Conservation (phyloP, 2,113 vertebrate species). For the Myotis brandtii region DNA sequence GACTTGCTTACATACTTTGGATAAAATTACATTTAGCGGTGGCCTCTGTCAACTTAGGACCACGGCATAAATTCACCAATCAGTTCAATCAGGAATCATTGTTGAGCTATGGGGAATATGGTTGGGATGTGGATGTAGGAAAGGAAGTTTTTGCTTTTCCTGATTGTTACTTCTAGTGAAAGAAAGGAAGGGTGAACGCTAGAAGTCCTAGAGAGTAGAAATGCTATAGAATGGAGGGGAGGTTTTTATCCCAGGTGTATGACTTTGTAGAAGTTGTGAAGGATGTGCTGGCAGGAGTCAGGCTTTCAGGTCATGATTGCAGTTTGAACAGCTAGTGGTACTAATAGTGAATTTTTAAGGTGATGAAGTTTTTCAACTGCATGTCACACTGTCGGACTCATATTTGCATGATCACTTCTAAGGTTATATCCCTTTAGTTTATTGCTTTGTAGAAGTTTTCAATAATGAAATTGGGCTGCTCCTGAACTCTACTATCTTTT, state of each 20-base stretch:
- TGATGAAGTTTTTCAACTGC: not conserved
- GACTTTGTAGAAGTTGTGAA: not conserved
- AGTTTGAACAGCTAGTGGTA: not conserved
- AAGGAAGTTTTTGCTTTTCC: not conserved
- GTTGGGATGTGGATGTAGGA: not conserved
- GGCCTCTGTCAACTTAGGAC: not conserved
- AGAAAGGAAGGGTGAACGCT: not conserved
- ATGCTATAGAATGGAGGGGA: rapidly evolving
- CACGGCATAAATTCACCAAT: not conserved
- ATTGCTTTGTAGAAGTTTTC: not conserved
- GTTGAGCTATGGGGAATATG: not conserved
- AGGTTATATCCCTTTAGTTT: not conserved
- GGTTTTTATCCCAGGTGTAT: not conserved
- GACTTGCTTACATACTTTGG: not conserved
- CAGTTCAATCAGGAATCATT: not conserved
- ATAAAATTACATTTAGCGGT: not conserved
- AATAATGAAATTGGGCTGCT: not conserved
- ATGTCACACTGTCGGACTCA: not conserved
- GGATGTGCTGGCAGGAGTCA: not conserved
- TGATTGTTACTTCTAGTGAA: not conserved
- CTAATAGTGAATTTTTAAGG: not conserved
- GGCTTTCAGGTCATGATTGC: not conserved
- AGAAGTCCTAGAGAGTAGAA: not conserved
- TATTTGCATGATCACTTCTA: not conserved
- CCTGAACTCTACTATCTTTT: not conserved